A percentile compares a stretch with the other conserved stretches of the same genome.
Conservation (phyloP, 2,888 invertebrate genomes). For the Gymnocheta viridis region DNA sequence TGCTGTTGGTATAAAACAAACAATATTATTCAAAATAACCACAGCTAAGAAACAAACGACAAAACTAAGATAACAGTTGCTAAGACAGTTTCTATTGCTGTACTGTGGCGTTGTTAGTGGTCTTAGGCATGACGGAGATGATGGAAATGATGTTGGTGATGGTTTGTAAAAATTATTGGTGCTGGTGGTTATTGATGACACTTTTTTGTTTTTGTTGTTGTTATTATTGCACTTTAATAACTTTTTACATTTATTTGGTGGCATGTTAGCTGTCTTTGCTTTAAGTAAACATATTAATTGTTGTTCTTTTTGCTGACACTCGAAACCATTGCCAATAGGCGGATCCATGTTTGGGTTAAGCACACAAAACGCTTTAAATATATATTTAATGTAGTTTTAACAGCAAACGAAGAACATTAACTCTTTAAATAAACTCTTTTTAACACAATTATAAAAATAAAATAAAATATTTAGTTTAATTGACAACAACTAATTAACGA, state of each 20-base stretch:
- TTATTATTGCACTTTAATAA: slow-evolving; percentile 62
- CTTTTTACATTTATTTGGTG: slow-evolving; percentile 70
- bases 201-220: slow-evolving; percentile 69
- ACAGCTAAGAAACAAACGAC: slow-evolving; percentile 76
- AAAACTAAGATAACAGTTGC: slow-evolving; percentile 74
- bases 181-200: slow-evolving; percentile 59
- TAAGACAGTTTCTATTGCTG: slow-evolving; percentile 11
- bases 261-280: slow-evolving; percentile 51
- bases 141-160: slow-evolving; percentile 24
- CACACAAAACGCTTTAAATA: slow-evolving; percentile 46
- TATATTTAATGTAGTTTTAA: slow-evolving; percentile 5
- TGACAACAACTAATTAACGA: slow-evolving; percentile 10
- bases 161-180: slow-evolving; percentile 43
- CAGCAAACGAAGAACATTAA: neutral
- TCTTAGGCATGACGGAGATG: slow-evolving; percentile 15
- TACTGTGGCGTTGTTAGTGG: slow-evolving; percentile 23
- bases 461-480: slow-evolving; percentile 19
- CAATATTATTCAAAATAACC: slow-evolving; percentile 77
- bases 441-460: neutral
- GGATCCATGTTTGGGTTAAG: slow-evolving; percentile 76
- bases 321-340: slow-evolving; percentile 81
- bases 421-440: slow-evolving; percentile 16
- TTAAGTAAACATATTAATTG: slow-evolving; percentile 52
- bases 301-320: slow-evolving; percentile 74
- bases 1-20: slow-evolving; percentile 74